Conservation (phyloP, 35 echinoderm and acorn worm genomes). For the Lytechinus pictus region DNA sequence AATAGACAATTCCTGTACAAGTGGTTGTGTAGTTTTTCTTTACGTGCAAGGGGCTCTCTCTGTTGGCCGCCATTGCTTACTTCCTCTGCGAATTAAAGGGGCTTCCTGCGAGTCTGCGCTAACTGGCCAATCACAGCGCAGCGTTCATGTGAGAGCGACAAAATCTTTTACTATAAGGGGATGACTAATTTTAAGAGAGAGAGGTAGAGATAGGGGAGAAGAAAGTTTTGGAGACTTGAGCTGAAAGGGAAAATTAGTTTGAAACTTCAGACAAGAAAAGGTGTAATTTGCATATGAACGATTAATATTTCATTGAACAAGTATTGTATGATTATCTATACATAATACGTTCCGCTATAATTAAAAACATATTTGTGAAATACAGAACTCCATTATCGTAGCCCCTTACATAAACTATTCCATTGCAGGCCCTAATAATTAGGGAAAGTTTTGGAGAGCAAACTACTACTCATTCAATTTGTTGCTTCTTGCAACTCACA, state of each 20-base stretch:
- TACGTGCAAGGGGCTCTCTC: neutral
- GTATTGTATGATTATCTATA: too few species aligned
- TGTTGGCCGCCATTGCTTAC: slow-evolving; percentile 23
- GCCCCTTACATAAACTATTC: too few species aligned
- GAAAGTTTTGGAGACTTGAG: neutral
- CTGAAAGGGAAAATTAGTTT: neutral
- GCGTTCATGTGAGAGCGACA: neutral
- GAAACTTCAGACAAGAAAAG: neutral
- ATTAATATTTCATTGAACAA: too few species aligned
- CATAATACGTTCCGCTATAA: too few species aligned
- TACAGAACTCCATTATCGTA: too few species aligned
- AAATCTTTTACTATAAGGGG: neutral
- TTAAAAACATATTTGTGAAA: too few species aligned
- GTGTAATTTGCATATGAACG: neutral
- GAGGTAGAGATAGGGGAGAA: neutral
- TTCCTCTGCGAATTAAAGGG: slow-evolving; percentile 41
- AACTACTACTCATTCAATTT: too few species aligned
- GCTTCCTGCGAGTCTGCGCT: slow-evolving; percentile 14
- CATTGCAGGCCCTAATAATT: too few species aligned
- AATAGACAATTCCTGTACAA: neutral
- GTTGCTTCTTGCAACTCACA: too few species aligned
- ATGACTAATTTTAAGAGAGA: slow-evolving; percentile 13
- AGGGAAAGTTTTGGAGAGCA: too few species aligned
- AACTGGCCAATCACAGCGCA: slow-evolving; percentile 1
- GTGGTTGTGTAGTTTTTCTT: neutral